phyloP scores from a whole-genome alignment of 1,140 invertebrate genomes.

The Chionoecetes opilio region DNA sequence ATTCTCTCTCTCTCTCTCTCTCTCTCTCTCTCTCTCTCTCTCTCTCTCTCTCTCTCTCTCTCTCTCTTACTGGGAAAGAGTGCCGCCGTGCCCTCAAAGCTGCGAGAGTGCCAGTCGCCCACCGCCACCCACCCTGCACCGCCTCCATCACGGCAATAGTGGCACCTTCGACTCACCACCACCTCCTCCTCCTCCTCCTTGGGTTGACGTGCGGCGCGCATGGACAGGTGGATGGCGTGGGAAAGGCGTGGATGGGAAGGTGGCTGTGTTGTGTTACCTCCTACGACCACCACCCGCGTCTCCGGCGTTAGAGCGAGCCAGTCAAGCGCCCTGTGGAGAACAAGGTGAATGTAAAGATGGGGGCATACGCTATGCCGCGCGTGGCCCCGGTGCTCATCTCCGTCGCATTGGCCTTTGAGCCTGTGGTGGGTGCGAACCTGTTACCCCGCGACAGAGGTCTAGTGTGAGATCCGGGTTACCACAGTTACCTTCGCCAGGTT shows the following conservation, averaged over 20 bases:
- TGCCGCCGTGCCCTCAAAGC: neutral
- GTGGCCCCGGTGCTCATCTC: too few relatives aligned
- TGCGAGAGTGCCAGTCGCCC: neutral
- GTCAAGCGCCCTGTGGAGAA: neutral
- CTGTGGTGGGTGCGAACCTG: too few relatives aligned
- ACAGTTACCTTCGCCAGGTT: too few relatives aligned
- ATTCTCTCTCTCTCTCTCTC: neutral
- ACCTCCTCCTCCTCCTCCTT: neutral
- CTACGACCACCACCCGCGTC: conserved; percentile 32
- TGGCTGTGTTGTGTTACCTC: neutral
- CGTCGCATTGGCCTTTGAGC: too few relatives aligned
- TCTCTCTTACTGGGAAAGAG: neutral
- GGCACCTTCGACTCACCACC: neutral
- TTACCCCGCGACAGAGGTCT: too few relatives aligned
- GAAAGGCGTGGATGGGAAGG: neutral
- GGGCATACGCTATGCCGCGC: too few relatives aligned
- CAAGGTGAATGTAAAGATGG: too few relatives aligned
- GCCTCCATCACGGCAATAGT: neutral
- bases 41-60: conserved; percentile 31
- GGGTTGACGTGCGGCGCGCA: neutral
- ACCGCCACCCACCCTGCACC: neutral
- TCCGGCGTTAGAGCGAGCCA: neutral
- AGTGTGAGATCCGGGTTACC: too few relatives aligned
- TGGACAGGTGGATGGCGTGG: neutral
- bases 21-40: conserved; percentile 25